These are phyloP conservation scores for Poliocrania exsul DNA, from an alignment of 2,797 vertebrate genomes.

Conservation along the genomic window DNA sequence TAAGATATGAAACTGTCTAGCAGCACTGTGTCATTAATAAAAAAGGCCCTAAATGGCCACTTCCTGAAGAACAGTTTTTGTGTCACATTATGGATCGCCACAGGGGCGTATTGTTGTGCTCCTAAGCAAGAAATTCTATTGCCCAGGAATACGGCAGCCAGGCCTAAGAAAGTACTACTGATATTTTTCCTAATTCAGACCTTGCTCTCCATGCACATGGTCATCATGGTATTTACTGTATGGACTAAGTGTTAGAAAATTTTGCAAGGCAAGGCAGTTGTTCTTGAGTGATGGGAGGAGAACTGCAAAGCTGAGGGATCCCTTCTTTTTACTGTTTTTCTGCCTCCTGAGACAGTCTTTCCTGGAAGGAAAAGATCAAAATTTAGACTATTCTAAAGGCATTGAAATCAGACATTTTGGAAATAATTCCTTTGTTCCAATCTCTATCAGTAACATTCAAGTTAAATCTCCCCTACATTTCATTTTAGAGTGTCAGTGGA, in stretches of 20 bases:
- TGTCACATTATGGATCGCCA: neutral
- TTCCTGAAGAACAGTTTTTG: neutral
- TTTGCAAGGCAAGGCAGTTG: neutral
- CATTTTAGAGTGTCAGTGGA: neutral
- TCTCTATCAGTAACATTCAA: neutral
- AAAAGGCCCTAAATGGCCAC: conserved; percentile 20
- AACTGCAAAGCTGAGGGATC: neutral
- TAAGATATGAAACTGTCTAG: conserved; percentile 23
- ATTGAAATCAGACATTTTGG: neutral
- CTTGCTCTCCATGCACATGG: neutral
- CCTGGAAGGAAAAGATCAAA: neutral
- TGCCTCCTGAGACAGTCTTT: neutral
- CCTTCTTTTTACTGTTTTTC: neutral
- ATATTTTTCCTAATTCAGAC: neutral
- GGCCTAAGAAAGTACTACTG: neutral
- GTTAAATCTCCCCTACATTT: neutral
- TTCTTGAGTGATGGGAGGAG: neutral
- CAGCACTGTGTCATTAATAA: conserved; percentile 23
- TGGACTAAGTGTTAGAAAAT: neutral
- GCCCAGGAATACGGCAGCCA: neutral
- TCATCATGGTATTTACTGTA: neutral
- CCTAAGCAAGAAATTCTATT: neutral
- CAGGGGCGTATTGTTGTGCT: neutral
- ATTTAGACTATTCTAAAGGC: neutral
- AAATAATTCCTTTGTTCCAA: neutral